Evolutionary conservation across 2,113 vertebrate genomes (phyloP).

Genomic region (Pseudopodoces humilis): DNA sequence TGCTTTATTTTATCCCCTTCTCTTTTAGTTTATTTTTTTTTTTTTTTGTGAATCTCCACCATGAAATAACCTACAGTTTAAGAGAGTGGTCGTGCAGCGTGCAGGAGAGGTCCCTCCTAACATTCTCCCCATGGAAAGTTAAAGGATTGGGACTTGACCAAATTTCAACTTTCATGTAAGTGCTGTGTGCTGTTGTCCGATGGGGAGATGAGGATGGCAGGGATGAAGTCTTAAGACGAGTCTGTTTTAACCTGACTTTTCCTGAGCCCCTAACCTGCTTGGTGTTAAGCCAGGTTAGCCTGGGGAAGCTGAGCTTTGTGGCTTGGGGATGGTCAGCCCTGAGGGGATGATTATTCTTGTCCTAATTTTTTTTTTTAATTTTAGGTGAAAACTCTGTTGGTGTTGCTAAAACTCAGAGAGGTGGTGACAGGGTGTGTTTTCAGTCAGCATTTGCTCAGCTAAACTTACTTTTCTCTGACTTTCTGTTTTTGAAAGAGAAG

Average conservation of each 20-base stretch:
- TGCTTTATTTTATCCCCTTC: neutral
- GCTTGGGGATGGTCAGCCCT: neutral
- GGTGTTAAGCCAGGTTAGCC: neutral
- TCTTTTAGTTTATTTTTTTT: too few relatives aligned
- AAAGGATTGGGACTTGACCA: neutral
- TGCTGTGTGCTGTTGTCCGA: neutral
- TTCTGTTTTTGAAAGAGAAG: neutral
- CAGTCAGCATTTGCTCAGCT: neutral
- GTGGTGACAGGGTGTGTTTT: neutral
- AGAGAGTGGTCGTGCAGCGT: neutral
- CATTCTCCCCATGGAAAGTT: neutral
- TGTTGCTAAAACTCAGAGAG: neutral
- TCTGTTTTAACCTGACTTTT: neutral
- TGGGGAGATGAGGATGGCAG: neutral
- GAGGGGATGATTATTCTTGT: neutral
- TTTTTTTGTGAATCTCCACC: neutral
- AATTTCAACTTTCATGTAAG: slow-evolving; percentile 3
- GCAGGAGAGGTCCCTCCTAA: neutral
- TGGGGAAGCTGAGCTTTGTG: neutral
- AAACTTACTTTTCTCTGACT: neutral
- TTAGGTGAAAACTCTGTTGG: neutral
- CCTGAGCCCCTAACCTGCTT: rapidly evolving
- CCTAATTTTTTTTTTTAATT: neutral
- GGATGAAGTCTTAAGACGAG: neutral
- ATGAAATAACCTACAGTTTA: neutral